Evolutionary conservation across 1,140 invertebrate genomes (phyloP), one percentile per base, ranked within the genome.

Genomic region (Brachionus asplanchnoidis): DNA sequence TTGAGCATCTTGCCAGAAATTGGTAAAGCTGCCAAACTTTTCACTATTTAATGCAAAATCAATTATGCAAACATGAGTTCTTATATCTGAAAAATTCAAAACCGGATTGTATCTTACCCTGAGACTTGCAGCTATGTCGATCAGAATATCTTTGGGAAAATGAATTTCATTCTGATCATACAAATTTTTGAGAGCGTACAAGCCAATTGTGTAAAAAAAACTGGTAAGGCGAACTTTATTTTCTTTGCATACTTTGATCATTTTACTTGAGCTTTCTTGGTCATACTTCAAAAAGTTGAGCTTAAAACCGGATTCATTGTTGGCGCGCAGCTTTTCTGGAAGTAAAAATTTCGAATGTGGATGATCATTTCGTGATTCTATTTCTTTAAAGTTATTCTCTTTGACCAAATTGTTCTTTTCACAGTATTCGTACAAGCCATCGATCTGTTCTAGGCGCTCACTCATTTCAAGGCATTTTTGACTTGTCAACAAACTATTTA

Each of bases 1-100:
- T 46, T 40, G n/a, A 40, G 79, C 53, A 66, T 82, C 79, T 23
- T 32, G 20, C 79, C 79, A 82, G 53, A 82, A 65, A 82, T 82
- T 65, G n/a, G 26, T 46, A n/a, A 65, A 82, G 1, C 46, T 56
- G 26, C 78, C 46, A 26, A 80, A 80, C 8, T 65, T 23, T 17
- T 23, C 17, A 44, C 14, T 40, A 17, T 60, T 23, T 14, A 46
- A 11, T 1, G 9, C 26, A 40, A 44, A 28, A 32, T 60, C 65
- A 3, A 82, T 17, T 20, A 36, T 36, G 8, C 26, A 17, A 14
- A 46, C 40, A 46, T 82, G 79, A 65, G 65, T 32, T 82, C 79
- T 60, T 9, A 20, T 11, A 14, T 60, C 17, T 20, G 79, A 82
- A 82, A 68, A 68, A 60, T 68, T 17, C 53, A 82, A 68, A 46